Evolutionary conservation across 2,888 invertebrate species (phyloP), one percentile per base, ranked within the genome.

Genomic region (Stenodera caucasica): DNA sequence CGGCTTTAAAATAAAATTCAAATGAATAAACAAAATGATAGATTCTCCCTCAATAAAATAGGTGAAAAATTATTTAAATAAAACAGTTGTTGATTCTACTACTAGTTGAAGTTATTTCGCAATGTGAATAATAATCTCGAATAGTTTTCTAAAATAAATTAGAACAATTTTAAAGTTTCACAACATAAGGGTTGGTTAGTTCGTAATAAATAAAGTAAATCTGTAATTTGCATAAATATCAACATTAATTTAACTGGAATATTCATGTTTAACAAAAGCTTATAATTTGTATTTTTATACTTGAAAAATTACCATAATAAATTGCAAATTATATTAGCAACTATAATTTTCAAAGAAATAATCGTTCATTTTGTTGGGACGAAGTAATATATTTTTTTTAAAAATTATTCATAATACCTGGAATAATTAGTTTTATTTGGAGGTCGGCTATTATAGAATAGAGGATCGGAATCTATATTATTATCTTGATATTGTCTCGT

Each of bases 391-490:
- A 26, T 26, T 35, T 26, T 53, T 56, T 50, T 49, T 21, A 55
- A 32, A 64, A 23, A 18, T 6, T 14, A 45, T 37, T 68, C 73
- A 26, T 5, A 26, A 26, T 77, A 84, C 85, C 85, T 83, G 57
- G 78, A 73, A 70, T 82, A 81, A 61, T 82, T 80, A 71, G 84
- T 86, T 82, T 86, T 87, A 79, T 85, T 86, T 76, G 87, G 85
- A 58, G 94, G 94, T 79, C 93, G 86, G 81, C 94, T 94, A 82
- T 94, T 94, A 82, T 94, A 95, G 80, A 89, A 94, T 70, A 95
- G 84, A 51, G 90, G 90, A 79, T 90, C 90, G 23, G 86, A 85
- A 80, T 85, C 84, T 65, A 81, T 78, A 72, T 70, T 77, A 62
- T 75, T 77, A 58, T 81, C 81, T 55, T 76, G 77, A 61, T 72